phyloP scores from a whole-genome alignment of 1,140 invertebrate species.

The Vanessa atalanta region DNA sequence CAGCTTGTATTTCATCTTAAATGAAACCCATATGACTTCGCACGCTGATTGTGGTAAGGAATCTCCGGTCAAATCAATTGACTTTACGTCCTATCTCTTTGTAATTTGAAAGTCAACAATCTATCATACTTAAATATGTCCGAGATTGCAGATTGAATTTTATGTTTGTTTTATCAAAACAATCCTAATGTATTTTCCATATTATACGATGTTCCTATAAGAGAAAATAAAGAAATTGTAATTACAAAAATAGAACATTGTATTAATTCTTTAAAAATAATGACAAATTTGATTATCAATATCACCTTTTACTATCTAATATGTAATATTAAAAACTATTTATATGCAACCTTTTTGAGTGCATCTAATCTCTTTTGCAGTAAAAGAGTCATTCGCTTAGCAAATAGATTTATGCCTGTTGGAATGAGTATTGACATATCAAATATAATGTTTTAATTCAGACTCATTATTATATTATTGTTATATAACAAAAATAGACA shows the following conservation, averaged over 20 bases:
- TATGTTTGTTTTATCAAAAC: conserved; percentile 30
- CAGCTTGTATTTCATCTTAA: conserved; percentile 66
- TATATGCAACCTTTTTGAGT: too few relatives aligned
- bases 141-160: conserved; percentile 40
- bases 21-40: conserved; percentile 72
- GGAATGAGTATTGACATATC: too few relatives aligned
- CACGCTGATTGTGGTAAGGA: conserved; percentile 74
- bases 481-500: too few relatives aligned
- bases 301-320: too few relatives aligned
- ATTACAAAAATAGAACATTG: not conserved
- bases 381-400: too few relatives aligned
- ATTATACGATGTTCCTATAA: not conserved
- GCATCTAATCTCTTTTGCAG: too few relatives aligned
- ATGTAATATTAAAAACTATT: too few relatives aligned
- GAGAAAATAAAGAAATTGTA: not conserved
- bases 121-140: conserved; percentile 30
- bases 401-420: too few relatives aligned
- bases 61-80: conserved; percentile 73
- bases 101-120: conserved; percentile 32
- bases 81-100: conserved; percentile 45
- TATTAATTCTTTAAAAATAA: too few relatives aligned
- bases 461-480: too few relatives aligned
- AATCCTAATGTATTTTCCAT: not conserved
- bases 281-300: too few relatives aligned
- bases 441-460: too few relatives aligned